A percentile compares a stretch with the other conserved stretches of the same genome.
Conservation (phyloP, 2,113 vertebrate genomes). For the Catharus bicknelli region DNA sequence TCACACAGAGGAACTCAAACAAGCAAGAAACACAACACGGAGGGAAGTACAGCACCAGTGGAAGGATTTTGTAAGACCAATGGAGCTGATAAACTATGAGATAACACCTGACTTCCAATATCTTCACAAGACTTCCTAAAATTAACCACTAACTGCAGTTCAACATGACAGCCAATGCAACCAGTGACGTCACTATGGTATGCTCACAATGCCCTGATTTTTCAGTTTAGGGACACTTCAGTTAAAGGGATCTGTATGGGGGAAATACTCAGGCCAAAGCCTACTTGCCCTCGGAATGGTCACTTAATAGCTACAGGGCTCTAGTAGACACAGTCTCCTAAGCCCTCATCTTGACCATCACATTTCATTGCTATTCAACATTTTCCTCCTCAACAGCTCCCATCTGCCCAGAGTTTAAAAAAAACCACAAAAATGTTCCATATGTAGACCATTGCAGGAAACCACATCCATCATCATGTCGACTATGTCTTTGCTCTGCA, state of each 20-base stretch:
- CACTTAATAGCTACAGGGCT: background rate
- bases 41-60: background rate
- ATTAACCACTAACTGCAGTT: background rate
- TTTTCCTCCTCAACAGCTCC: background rate
- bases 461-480: background rate
- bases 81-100: background rate
- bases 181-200: background rate
- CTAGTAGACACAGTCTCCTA: background rate
- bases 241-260: background rate
- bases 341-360: background rate
- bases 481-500: background rate
- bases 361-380: background rate
- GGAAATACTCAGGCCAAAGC: background rate
- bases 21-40: background rate
- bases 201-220: background rate
- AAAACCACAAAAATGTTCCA: fast-evolving
- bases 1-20: background rate
- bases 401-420: background rate
- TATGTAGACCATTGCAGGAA: background rate
- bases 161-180: background rate
- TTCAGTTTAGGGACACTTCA: background rate
- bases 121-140: background rate
- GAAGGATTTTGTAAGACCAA: background rate
- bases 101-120: background rate
- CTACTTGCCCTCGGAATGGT: background rate